A percentile compares a stretch with the other conserved stretches of the same genome.
These are phyloP conservation scores for Heptranchias perlo DNA, from an alignment of 2,113 vertebrate species.

Conservation along the genomic window DNA sequence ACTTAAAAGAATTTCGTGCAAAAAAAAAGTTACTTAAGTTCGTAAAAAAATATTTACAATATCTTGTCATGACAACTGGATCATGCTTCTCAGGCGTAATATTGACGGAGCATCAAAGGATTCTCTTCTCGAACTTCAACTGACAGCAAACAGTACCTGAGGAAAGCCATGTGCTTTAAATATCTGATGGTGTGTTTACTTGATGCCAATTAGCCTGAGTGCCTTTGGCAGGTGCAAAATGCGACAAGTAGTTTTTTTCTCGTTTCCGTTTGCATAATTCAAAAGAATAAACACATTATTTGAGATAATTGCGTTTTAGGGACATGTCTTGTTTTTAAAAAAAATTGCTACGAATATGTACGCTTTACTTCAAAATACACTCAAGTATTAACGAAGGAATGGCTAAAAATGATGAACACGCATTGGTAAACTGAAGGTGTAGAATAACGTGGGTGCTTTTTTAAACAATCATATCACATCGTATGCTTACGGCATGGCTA, in stretches of 20 bases:
- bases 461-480: not conserved
- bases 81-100: slow-evolving; percentile 32
- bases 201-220: slow-evolving; percentile 72
- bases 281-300: not conserved
- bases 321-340: slow-evolving; percentile 13
- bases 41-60: slow-evolving; percentile 15
- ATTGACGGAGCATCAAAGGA: not conserved
- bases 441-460: slow-evolving; percentile 26
- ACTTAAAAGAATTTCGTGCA: slow-evolving; percentile 16
- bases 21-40: slow-evolving; percentile 20
- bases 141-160: not conserved
- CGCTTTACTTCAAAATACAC: not conserved
- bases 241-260: slow-evolving; percentile 40
- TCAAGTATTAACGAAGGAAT: not conserved
- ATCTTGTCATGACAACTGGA: slow-evolving; percentile 20
- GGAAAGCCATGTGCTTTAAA: not conserved
- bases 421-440: slow-evolving; percentile 20
- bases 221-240: slow-evolving; percentile 71
- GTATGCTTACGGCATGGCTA: slow-evolving; percentile 28
- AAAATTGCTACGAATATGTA: not conserved
- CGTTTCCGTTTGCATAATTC: not conserved
- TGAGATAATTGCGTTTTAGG: slow-evolving; percentile 23
- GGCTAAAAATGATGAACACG: not conserved
- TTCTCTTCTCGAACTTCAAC: not conserved
- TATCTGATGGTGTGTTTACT: slow-evolving; percentile 30